A percentile compares a stretch with the other conserved stretches of the same genome.
Conservation (phyloP, 2,797 vertebrate species). For the Poeciliopsis presidionis region DNA sequence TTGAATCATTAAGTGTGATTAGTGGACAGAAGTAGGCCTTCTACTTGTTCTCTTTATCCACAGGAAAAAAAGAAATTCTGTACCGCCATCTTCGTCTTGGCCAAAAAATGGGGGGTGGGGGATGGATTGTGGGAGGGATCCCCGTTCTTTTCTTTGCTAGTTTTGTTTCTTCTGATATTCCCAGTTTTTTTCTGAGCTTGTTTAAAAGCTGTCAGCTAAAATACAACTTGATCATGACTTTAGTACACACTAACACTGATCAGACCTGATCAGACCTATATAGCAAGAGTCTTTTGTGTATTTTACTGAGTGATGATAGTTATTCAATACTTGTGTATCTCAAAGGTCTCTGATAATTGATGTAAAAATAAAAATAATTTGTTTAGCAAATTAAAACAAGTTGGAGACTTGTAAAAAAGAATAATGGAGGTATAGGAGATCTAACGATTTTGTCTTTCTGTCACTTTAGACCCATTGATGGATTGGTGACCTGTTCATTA, state of each 20-base stretch:
- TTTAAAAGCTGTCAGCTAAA: neutral
- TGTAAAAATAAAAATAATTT: neutral
- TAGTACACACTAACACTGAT: neutral
- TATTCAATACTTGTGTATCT: neutral
- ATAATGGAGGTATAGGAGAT: neutral
- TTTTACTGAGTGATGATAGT: neutral
- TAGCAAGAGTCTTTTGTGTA: neutral
- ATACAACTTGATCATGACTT: neutral
- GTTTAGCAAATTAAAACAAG: neutral
- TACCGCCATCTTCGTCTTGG: conserved; percentile 46
- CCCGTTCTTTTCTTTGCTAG: conserved; percentile 8
- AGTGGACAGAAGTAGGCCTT: conserved; percentile 65
- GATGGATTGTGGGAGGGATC: neutral
- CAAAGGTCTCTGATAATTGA: neutral
- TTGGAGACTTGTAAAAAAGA: neutral
- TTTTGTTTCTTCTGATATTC: conserved; percentile 12
- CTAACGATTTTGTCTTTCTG: neutral
- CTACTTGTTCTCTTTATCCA: conserved; percentile 50
- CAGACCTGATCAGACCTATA: neutral
- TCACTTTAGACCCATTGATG: neutral
- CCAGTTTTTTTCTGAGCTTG: neutral
- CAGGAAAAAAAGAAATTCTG: conserved; percentile 58
- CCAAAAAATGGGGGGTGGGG: conserved; percentile 34
- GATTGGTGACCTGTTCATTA: neutral
- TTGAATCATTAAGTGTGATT: conserved; percentile 82